Percentiles rank a stretch among this genome's conserved stretches.
These are phyloP conservation scores for Lagodon rhomboides DNA, from an alignment of 2,797 vertebrate genomes.

Conservation along the genomic window DNA sequence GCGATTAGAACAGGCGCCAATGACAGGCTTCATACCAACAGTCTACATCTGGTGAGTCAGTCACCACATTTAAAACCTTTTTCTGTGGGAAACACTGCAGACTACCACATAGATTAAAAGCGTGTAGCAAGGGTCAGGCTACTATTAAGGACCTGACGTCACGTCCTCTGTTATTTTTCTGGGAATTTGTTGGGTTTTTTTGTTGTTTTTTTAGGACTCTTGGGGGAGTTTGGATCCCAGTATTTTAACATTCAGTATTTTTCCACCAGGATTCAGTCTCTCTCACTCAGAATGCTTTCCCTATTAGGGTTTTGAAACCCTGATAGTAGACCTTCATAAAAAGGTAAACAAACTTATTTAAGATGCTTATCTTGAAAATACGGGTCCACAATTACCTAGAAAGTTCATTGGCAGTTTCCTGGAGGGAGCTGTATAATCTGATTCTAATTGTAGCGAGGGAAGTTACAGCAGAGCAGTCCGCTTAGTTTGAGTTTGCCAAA, in stretches of 20 bases:
- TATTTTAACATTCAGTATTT: constrained; percentile 16
- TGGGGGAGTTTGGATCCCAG: background rate
- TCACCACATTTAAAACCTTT: too few species aligned
- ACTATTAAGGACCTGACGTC: background rate
- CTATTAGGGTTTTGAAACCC: background rate
- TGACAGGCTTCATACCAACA: too few species aligned
- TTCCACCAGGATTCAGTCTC: constrained; percentile 5
- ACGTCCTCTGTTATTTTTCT: background rate
- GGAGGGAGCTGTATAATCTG: background rate
- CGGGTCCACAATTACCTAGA: background rate
- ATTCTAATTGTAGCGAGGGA: background rate
- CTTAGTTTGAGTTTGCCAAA: background rate
- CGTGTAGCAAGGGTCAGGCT: background rate
- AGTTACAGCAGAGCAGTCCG: background rate
- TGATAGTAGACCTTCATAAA: background rate
- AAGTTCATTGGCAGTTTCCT: background rate
- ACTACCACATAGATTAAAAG: too few species aligned
- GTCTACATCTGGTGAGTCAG: too few species aligned
- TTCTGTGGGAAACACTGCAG: too few species aligned
- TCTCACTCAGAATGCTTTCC: background rate
- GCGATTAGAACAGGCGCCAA: too few species aligned
- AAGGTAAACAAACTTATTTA: background rate
- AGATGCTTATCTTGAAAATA: constrained; percentile 1
- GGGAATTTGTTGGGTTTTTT: background rate
- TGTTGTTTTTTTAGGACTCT: background rate